Percentiles rank a stretch among this genome's conserved stretches.
Conservation (phyloP, 2,113 vertebrate genomes). For the Xyrauchen texanus region DNA sequence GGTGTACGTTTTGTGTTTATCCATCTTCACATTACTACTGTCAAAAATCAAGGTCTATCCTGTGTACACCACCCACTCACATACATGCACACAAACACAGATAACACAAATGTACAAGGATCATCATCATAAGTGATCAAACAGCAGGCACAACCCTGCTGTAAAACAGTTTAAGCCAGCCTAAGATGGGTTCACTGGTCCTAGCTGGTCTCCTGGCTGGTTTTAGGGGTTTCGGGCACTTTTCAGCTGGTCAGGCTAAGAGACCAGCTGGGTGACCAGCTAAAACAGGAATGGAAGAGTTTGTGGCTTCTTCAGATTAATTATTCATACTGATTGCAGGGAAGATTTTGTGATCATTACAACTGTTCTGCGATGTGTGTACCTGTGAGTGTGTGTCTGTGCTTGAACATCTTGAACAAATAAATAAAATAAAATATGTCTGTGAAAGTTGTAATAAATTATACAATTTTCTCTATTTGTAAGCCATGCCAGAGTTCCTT, state of each 20-base stretch:
- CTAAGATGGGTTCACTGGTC: too few relatives aligned
- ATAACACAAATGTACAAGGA: slow-evolving; percentile 11
- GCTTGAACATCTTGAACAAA: slow-evolving; percentile 51
- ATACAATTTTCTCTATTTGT: slow-evolving; percentile 44
- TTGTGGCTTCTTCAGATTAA: background rate
- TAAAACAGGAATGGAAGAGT: too few relatives aligned
- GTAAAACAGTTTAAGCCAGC: too few relatives aligned
- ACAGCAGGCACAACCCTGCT: background rate
- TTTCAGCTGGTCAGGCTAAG: too few relatives aligned
- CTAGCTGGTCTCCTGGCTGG: too few relatives aligned
- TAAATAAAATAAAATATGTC: slow-evolving; percentile 47
- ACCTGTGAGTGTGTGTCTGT: background rate
- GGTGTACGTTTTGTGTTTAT: slow-evolving; percentile 26
- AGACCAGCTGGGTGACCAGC: too few relatives aligned
- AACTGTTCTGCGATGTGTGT: slow-evolving; percentile 5
- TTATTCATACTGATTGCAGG: background rate
- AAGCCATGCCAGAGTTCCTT: slow-evolving; percentile 34
- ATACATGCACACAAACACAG: slow-evolving; percentile 7
- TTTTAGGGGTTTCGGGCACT: too few relatives aligned
- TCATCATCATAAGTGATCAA: background rate
- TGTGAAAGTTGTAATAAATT: slow-evolving; percentile 21
- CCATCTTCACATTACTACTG: slow-evolving; percentile 32
- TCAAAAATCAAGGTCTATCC: slow-evolving; percentile 34
- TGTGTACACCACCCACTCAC: slow-evolving; percentile 14
- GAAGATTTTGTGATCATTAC: background rate